These are phyloP conservation scores for Liasis olivaceus DNA, from an alignment of 2,797 vertebrate species.

Conservation along the genomic window DNA sequence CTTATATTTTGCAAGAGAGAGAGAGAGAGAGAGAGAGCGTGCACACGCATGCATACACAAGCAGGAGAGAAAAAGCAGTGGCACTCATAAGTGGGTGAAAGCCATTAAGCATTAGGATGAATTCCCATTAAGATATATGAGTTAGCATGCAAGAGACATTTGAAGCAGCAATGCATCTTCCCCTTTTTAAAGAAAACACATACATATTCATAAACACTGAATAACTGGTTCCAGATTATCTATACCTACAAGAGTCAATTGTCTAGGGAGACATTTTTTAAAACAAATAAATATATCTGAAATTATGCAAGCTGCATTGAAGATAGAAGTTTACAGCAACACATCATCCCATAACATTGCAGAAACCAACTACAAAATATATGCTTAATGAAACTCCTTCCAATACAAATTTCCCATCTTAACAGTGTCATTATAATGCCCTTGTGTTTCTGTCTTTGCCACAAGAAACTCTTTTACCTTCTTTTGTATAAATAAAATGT, in stretches of 20 bases:
- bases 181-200: slow-evolving; percentile 31
- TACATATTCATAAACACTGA: neutral
- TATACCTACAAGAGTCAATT: neutral
- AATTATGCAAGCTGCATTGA: neutral
- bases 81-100: slow-evolving; percentile 72
- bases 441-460: neutral
- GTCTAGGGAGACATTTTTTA: slow-evolving; percentile 29
- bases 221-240: slow-evolving; percentile 32
- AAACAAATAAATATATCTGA: slow-evolving; percentile 46
- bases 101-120: slow-evolving; percentile 73
- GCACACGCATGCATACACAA: slow-evolving; percentile 25
- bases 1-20: slow-evolving; percentile 81
- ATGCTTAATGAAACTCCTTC: neutral
- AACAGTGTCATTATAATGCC: neutral
- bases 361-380: neutral
- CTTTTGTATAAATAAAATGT: neutral
- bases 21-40: slow-evolving; percentile 61
- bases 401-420: neutral
- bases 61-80: slow-evolving; percentile 47
- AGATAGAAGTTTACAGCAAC: neutral
- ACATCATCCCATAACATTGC: neutral
- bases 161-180: slow-evolving; percentile 44
- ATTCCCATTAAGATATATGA: slow-evolving; percentile 65
- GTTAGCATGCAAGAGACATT: slow-evolving; percentile 52
- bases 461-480: neutral